Conservation (phyloP, 2,888 invertebrate species). For the Pollenia angustigena region DNA sequence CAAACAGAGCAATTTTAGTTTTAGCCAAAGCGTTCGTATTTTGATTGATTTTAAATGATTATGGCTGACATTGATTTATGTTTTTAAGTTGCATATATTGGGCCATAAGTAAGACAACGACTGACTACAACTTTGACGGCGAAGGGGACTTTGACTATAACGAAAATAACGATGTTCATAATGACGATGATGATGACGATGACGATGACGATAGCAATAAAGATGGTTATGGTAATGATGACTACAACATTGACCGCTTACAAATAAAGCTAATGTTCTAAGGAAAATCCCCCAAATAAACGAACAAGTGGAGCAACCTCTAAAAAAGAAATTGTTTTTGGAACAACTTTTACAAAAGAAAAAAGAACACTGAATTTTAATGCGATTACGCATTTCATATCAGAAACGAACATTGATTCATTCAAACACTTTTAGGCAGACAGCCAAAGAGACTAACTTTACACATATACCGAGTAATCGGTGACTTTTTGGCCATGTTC, state of each 20-base stretch:
- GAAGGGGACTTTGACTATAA: conserved; percentile 57
- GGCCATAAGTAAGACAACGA: conserved; percentile 77
- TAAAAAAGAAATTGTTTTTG: background rate
- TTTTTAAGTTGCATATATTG: conserved; percentile 81
- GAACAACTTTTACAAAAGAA: conserved; percentile 33
- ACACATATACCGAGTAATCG: conserved; percentile 28
- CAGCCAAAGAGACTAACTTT: conserved; percentile 6
- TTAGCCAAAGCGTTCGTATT: conserved; percentile 83
- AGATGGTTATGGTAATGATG: conserved; percentile 32
- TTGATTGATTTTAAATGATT: conserved; percentile 84
- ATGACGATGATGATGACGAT: conserved; percentile 31
- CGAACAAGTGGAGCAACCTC: conserved; percentile 48
- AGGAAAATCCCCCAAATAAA: conserved; percentile 11
- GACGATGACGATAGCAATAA: conserved; percentile 42
- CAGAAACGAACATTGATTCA: background rate
- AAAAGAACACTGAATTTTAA: conserved; percentile 57
- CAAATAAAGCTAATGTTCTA: conserved; percentile 60
- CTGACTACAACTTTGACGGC: conserved; percentile 60
- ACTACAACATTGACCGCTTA: conserved; percentile 50
- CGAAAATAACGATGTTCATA: conserved; percentile 17
- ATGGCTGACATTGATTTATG: conserved; percentile 84
- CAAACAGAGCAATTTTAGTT: conserved; percentile 80
- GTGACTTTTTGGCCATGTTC: conserved; percentile 29
- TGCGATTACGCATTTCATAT: conserved; percentile 46
- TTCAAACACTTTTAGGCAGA: background rate